These are phyloP conservation scores for Polyodon spathula DNA, from an alignment of 2,113 vertebrate genomes.

Conservation along the genomic window DNA sequence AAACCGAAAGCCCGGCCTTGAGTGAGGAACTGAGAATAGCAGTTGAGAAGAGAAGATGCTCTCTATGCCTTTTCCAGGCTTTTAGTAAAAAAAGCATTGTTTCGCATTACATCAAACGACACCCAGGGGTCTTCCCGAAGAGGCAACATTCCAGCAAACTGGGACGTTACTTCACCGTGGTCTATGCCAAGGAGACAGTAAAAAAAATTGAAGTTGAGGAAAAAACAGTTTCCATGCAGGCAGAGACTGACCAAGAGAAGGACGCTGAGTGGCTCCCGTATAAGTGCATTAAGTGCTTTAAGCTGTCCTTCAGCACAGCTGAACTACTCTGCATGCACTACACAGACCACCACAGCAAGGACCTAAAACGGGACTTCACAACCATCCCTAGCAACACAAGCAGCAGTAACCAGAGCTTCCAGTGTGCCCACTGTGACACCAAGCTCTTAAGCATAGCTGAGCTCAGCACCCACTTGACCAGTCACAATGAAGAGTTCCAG, in stretches of 20 bases:
- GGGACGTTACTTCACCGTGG: slow-evolving; percentile 85
- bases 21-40: slow-evolving; percentile 86
- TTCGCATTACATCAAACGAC: slow-evolving; percentile 96
- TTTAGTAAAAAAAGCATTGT: slow-evolving; percentile 96
- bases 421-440: slow-evolving; percentile 87
- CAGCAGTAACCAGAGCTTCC: slow-evolving; percentile 66
- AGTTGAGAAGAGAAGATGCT: slow-evolving; percentile 85
- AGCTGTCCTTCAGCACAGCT: slow-evolving; percentile 77
- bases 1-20: slow-evolving; percentile 69
- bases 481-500: slow-evolving; percentile 92
- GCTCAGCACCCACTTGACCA: slow-evolving; percentile 77
- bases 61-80: slow-evolving; percentile 88
- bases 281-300: slow-evolving; percentile 90
- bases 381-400: slow-evolving; percentile 58
- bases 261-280: slow-evolving; percentile 82
- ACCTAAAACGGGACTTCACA: slow-evolving; percentile 86
- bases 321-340: slow-evolving; percentile 91
- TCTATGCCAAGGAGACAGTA: slow-evolving; percentile 82
- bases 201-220: slow-evolving; percentile 46
- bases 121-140: slow-evolving; percentile 94
- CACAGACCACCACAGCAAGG: slow-evolving; percentile 82
- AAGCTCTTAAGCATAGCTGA: slow-evolving; percentile 73
- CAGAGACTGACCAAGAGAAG: slow-evolving; percentile 59
- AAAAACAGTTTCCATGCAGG: slow-evolving; percentile 48
- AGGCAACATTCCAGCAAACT: slow-evolving; percentile 90